Percentiles rank a stretch among this genome's conserved stretches.
These are phyloP conservation scores for Eupelmus urozonus DNA, from an alignment of 2,888 invertebrate species.

Conservation along the genomic window DNA sequence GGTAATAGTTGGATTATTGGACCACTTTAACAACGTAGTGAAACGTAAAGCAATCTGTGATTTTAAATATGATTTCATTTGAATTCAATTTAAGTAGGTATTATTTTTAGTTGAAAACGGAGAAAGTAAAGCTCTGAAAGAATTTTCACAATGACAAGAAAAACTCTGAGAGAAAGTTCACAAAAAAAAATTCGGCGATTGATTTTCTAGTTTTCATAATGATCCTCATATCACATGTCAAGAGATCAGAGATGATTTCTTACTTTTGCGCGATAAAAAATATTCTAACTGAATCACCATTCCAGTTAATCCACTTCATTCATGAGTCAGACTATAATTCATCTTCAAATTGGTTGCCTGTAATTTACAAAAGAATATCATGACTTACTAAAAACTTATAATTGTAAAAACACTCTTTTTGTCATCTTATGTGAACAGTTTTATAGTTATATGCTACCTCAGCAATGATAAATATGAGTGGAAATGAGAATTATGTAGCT, in stretches of 20 bases:
- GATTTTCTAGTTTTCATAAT: slow-evolving; percentile 58
- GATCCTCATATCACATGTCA: slow-evolving; percentile 55
- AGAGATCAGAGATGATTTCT: slow-evolving; percentile 29
- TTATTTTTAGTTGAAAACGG: slow-evolving; percentile 23
- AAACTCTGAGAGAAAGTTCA: slow-evolving; percentile 6
- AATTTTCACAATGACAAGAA: slow-evolving; percentile 6
- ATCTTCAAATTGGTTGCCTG: background rate
- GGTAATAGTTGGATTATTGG: no score
- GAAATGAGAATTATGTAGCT: slow-evolving; percentile 12
- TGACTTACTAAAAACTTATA: no score
- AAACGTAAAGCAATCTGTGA: no score
- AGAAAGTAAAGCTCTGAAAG: slow-evolving; percentile 12
- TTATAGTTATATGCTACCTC: no score
- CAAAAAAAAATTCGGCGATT: slow-evolving; percentile 57
- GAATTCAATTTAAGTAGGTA: no score
- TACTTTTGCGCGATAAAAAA: slow-evolving; percentile 27
- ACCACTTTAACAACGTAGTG: no score
- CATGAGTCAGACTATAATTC: slow-evolving; percentile 2
- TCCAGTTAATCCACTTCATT: background rate
- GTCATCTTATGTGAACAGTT: background rate
- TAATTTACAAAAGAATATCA: background rate
- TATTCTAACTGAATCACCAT: slow-evolving; percentile 1
- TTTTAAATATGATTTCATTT: no score
- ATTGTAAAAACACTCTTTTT: no score
- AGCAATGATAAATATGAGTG: background rate